Base-by-base conservation (phyloP, 2,888 invertebrate genomes). In the Drosophila austrosaltans region DNA sequence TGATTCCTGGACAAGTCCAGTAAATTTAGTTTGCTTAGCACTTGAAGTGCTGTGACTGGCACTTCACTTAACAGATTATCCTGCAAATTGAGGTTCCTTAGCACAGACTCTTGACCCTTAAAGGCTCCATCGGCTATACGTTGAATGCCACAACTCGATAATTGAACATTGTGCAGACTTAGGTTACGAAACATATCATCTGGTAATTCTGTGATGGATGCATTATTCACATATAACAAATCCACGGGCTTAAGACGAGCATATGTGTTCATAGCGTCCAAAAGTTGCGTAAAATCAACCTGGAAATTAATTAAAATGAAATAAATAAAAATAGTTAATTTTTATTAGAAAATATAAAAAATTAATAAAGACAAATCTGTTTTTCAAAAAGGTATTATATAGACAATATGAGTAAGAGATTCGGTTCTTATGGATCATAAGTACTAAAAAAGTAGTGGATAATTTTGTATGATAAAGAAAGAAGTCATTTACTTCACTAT, bases 151-250 rank as follows among this genome's bases (percentile, higher is more conserved):
- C 97, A 97, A 69, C 96, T 96, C 53, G 97, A 97, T 84, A 97
- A 94, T 93, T 97, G 97, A 62, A 97, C 94, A 92, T 97, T 97
- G 89, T 96, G 95, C 88, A 97, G 94, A 89, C 94, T 95, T 63
- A 97, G 93, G 86, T 95, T 95, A 32, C 93, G 91, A 84, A 97
- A 95, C 75, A 96, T 94, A 74, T 94, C 94, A 85, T 96, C 95
- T 58, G 94, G 93, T 61, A 97, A 93, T 63, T 93, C 93, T 36
- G 94, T 94, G 61, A 98, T 94, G 39, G 96, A 96, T 62, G 97
- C 96, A 93, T 98, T 98, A 93, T 97, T 97, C 72, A 98, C 94
- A 92, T 98, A 97, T 44, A 98, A 94, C 76, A 98, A 94, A 92
- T 98, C 98, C 78, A 98, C 93, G 60, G 95, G 94, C 64, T 94